Evolutionary conservation across 1,140 invertebrate genomes (phyloP), one percentile per base, ranked within the genome.

Genomic region (Contarinia nasturtii): DNA sequence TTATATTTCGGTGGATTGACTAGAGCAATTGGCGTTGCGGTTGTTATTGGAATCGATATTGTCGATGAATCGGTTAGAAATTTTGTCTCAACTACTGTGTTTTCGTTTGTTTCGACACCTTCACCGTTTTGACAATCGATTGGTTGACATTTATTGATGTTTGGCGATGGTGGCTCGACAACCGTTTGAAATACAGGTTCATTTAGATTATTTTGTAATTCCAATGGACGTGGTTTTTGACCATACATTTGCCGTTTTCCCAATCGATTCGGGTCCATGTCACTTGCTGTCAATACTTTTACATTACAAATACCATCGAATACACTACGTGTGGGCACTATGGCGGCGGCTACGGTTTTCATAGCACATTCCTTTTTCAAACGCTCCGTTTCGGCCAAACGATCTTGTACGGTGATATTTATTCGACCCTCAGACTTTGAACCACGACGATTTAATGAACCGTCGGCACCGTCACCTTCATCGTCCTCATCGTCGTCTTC

Each of bases 401-500:
- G 54, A 51, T 72, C 72, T 50, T 71, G 67, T 19, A 70, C 50
- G 3, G 72, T 68, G 7, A 75, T 60, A 57, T 76, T 71, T 1
- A 79, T 55, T 36, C 75, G 67, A 1, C 75, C 76, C 54, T 78
- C 77, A 0, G 74, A 77, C 27, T 73, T 63, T 10, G 74, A 73
- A 12, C 75, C 76, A 2, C 74, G 66, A 15, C 75, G 64, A 8
- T 55, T 49, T 41, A 38, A 48, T 33, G 49, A 37, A 14, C 55
- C 46, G 10, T 60, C 55, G 43, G 50, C 50, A 2, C 73, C 63
- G 48, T 71, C 73, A 51, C 72, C 72, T n/a, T 66, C 69, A 50
- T 73, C 70, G 57, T 79, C 78, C 59, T 80, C 79, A 54, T 82
- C 80, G 53, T 85, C 83, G 53, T 87, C 83, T 56, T 86, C 85